Conservation (phyloP, 2,113 vertebrate species). For the Anser brachyrhynchus region DNA sequence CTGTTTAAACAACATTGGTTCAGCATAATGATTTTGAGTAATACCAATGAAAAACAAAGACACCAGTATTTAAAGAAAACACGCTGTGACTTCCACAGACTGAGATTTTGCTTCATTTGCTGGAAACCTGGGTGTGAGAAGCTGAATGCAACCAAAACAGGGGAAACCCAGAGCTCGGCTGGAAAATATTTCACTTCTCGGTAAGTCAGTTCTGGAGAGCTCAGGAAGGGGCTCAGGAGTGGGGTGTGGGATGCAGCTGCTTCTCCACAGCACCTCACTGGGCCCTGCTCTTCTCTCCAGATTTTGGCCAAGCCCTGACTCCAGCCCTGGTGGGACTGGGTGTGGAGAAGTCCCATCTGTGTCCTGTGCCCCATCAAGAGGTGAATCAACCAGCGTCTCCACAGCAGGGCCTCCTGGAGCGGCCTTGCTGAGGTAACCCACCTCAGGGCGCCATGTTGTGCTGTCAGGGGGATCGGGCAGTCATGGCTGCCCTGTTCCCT, state of each 20-base stretch:
- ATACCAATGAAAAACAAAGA: background rate
- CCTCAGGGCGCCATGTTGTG: background rate
- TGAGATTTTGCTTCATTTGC: background rate
- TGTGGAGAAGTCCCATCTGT: fast-evolving
- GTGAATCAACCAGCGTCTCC: fast-evolving
- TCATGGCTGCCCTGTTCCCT: background rate
- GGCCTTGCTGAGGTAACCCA: background rate
- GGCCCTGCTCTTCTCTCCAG: background rate
- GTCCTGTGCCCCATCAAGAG: background rate
- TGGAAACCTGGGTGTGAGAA: background rate
- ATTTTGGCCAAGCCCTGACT: background rate
- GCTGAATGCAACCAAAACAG: background rate
- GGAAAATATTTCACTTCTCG: background rate
- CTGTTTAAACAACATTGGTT: background rate
- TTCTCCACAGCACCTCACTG: background rate
- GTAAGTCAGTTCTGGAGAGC: background rate
- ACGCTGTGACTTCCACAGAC: background rate
- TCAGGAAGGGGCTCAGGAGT: background rate
- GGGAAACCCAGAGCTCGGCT: background rate
- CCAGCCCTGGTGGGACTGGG: background rate
- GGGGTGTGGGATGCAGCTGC: background rate
- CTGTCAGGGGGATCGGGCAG: fast-evolving
- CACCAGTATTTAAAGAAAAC: background rate
- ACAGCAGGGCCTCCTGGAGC: fast-evolving
- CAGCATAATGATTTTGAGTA: background rate